Evolutionary conservation across 2,888 invertebrate genomes (phyloP), one percentile per base, ranked within the genome.

Genomic region (Alloplasta piceator): DNA sequence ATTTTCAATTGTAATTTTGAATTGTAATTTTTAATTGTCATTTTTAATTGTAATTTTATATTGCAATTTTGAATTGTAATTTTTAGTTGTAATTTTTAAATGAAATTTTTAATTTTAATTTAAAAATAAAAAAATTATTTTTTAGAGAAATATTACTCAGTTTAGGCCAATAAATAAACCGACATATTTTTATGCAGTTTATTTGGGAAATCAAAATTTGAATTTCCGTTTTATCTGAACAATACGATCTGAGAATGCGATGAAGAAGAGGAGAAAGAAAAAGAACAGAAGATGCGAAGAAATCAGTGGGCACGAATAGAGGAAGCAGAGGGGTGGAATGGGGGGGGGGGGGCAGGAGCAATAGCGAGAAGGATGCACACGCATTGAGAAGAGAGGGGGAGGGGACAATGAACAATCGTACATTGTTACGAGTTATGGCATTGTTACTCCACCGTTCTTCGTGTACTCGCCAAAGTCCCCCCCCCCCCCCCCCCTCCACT

Each of bases 351-450:
- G 80, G 52, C 70, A 60, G 82, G 82, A 83, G 85, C 83, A 83
- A 83, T 83, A 83, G 84, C 39, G 52, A 60, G 38, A 36, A 72
- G 52, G 61, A 85, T 83, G 85, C 82, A 85, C 83, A 83, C 85
- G 84, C 89, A 86, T 26, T 85, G 84, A 86, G 86, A 86, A 61
- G 26, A 74, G 87, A 83, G 80, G 83, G 83, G 82, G 82, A 84
- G 84, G 86, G 88, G 88, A 92, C 92, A 92, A 92, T 92, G 92
- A 92, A 92, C 92, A 92, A 92, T 92, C 88, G 92, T 91, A 92
- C 92, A 92, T 92, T 92, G 92, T 92, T 92, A 91, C 90, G 91
- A 91, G 92, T 92, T 91, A 91, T 91, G 89, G 92, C 91, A 92
- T 92, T 92, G 92, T 92, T 92, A 91, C 90, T 90, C 89, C 91